Evolutionary conservation across 2,888 invertebrate species (phyloP).

Genomic region (Drosophila barbarae): DNA sequence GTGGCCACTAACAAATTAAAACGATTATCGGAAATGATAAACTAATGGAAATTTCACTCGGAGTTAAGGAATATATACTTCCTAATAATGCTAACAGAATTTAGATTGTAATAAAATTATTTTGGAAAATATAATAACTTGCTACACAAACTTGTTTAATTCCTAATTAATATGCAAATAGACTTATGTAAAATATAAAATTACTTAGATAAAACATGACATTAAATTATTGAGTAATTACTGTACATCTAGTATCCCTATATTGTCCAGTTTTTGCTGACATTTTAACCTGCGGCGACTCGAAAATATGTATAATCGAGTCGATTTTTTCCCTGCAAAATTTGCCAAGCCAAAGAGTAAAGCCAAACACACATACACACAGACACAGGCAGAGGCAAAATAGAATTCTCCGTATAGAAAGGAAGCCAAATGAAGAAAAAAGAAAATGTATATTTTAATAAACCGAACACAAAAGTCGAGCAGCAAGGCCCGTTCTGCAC

Average conservation of each 20-base stretch:
- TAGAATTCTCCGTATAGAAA: constrained; percentile 10
- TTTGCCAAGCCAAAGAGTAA: constrained; percentile 41
- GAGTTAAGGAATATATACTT: too few relatives aligned
- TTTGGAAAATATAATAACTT: too few relatives aligned
- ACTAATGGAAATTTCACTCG: too few relatives aligned
- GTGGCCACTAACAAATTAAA: constrained; percentile 5
- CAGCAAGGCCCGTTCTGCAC: constrained; percentile 18
- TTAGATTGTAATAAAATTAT: too few relatives aligned
- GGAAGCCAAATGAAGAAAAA: constrained; percentile 26
- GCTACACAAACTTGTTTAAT: too few relatives aligned
- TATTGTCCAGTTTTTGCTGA: constrained; percentile 57
- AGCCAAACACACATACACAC: constrained; percentile 10
- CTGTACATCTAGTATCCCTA: constrained; percentile 21
- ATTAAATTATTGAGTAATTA: constrained; percentile 14
- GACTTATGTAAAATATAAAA: not conserved
- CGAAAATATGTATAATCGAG: constrained; percentile 34
- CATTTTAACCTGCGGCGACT: constrained; percentile 59
- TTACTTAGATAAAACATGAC: not conserved
- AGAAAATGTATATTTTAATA: constrained; percentile 56
- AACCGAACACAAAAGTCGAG: constrained; percentile 49
- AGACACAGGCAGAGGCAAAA: not conserved
- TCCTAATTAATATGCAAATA: not conserved
- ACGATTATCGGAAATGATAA: not conserved
- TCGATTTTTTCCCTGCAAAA: constrained; percentile 39
- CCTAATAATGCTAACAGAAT: too few relatives aligned